Evolutionary conservation across 2,888 invertebrate species (phyloP).

Genomic region (Lampropteryx suffumata): DNA sequence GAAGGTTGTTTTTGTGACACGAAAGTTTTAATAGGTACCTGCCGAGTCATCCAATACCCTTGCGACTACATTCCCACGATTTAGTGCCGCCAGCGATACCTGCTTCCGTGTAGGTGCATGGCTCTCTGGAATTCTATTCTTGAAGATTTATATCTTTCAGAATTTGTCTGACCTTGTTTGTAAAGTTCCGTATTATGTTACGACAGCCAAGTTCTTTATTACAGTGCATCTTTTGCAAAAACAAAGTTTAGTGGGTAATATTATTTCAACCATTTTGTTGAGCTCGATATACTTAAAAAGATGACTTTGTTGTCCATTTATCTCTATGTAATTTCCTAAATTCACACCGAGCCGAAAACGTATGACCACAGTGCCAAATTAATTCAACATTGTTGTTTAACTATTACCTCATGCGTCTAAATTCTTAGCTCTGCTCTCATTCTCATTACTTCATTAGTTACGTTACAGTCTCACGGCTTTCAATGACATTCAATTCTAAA

Average conservation of each 20-base stretch:
- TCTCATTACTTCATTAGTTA: conserved; percentile 27
- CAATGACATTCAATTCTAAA: conserved; percentile 9
- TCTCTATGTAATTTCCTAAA: too few relatives aligned
- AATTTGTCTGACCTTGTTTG: conserved; percentile 26
- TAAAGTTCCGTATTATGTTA: conserved; percentile 25
- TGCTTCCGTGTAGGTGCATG: conserved; percentile 25
- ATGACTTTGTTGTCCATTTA: too few relatives aligned
- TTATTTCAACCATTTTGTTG: too few relatives aligned
- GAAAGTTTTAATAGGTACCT: too few relatives aligned
- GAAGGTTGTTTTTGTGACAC: too few relatives aligned
- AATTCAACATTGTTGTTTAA: conserved; percentile 13
- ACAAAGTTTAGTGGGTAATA: too few relatives aligned
- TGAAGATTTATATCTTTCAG: conserved; percentile 31
- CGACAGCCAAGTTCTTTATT: not conserved
- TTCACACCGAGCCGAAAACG: not conserved
- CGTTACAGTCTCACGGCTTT: conserved; percentile 27
- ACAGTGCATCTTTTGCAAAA: not conserved
- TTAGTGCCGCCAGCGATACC: conserved; percentile 16
- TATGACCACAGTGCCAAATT: too few relatives aligned
- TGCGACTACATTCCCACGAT: conserved; percentile 38
- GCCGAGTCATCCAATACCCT: conserved; percentile 13
- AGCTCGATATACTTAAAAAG: too few relatives aligned
- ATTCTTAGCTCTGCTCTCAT: conserved; percentile 27
- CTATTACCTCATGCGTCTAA: conserved; percentile 28
- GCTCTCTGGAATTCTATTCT: conserved; percentile 24